Conservation (phyloP, 2,113 vertebrate species). For the Tonatia bakeri region DNA sequence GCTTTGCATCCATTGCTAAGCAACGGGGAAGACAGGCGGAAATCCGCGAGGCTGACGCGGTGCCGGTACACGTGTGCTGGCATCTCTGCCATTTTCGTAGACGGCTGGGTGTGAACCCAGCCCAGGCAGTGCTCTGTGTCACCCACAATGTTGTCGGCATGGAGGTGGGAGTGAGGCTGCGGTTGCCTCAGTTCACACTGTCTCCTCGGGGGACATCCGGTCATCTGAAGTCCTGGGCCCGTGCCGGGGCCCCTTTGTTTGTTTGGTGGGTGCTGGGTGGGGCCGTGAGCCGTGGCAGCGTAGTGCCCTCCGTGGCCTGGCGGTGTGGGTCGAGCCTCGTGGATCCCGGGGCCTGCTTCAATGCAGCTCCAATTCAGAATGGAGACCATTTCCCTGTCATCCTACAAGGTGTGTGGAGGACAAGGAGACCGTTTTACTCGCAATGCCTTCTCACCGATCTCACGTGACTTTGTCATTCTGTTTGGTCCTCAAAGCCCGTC, state of each 20-base stretch:
- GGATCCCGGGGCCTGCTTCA: neutral
- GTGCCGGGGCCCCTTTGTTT: neutral
- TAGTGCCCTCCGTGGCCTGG: neutral
- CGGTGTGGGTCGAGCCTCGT: neutral
- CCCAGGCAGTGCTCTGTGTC: constrained; percentile 41
- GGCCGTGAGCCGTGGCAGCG: neutral
- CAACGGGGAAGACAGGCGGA: constrained; percentile 59
- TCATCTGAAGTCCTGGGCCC: neutral
- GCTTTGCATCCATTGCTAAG: constrained; percentile 74
- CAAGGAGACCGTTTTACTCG: neutral
- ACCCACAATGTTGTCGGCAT: constrained; percentile 22
- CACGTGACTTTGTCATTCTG: neutral
- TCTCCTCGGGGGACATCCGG: neutral
- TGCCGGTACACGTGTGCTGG: constrained; percentile 65
- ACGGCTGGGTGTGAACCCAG: constrained; percentile 60
- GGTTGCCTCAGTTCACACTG: neutral
- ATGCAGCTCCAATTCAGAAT: neutral
- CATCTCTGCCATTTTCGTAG: constrained; percentile 52
- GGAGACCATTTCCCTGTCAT: neutral
- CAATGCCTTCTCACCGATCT: neutral
- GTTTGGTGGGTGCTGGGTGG: neutral
- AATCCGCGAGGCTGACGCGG: constrained; percentile 67
- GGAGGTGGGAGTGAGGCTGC: neutral
- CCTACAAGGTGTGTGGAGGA: neutral
- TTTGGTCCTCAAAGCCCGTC: neutral